Base-by-base conservation (phyloP, 1,140 invertebrate species). In the Pemphigus obesinymphae region DNA sequence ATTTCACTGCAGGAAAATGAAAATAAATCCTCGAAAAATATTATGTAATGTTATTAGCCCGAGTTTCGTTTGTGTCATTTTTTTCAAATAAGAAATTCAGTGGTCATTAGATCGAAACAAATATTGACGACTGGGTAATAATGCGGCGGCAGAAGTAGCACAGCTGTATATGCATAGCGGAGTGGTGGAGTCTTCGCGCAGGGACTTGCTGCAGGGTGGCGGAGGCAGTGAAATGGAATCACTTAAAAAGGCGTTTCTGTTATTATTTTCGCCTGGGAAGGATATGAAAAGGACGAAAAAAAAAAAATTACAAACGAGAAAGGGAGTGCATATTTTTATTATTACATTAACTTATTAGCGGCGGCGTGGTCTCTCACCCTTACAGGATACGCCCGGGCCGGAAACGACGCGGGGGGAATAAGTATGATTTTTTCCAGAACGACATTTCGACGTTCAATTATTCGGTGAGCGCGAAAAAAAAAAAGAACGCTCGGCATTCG, bases 281-380 rank as follows among this genome's bases (percentile, higher is more conserved):
- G 37, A n/a, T 53, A 40, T 13, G 31, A 50, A 53, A 75, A 53
- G 17, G 17, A 75, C 20, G 20, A 26, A 70, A 45, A 45, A 70
- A 70, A 17, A 66, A 66, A 20, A 20, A 70, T 17, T 34, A 20
- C 31, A 20, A 34, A 17, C 29, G n/a, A 10, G n/a, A 37, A 53
- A 40, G 34, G 29, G 48, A 34, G 75, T 23, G 72, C 20, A 13
- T 2, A 58, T 78, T 78, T 78, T 78, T 78, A 78, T 78, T 53
- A 78, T 78, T 78, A 78, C 53, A 61, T 78, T 78, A 78, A 58
- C 75, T 78, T 78, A 78, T 78, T 78, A 78, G 75, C 48, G 66
- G 1, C 3, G 3, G 34, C 6, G 63, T 17, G 48, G 50, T 58
- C 34, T 58, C 34, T n/a, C 50, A 15, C 75, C 53, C 31, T 55